Base-by-base conservation (phyloP, 1,140 invertebrate species). In the Chelonus insularis region DNA sequence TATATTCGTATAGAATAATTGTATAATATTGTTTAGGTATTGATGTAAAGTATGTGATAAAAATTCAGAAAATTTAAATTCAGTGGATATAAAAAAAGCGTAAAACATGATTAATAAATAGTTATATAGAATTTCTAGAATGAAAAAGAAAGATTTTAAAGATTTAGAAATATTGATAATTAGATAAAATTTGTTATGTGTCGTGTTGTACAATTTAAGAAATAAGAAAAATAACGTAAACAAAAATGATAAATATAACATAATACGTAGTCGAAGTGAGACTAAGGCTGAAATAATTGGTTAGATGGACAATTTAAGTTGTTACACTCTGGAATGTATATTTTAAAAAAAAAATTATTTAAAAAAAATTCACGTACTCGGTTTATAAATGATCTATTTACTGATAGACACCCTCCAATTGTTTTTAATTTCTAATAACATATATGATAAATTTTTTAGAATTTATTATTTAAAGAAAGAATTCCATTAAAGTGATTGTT, bases 241-340 rank as follows among this genome's bases (percentile, higher is more conserved):
- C 45, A 70, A 58, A 43, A 52, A 67, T 68, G 63, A 61, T 62
- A 71, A 71, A 72, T 68, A 63, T 67, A 66, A 70, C 72, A 73
- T 73, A 72, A 75, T 72, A 73, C 66, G 70, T 72, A 68, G 69
- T 68, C 60, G 73, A 71, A 72, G 73, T 76, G 72, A 75, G 73
- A 75, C 69, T 73, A 76, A 74, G 74, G 73, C 74, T 76, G 74
- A 71, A 70, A 64, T 67, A 59, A 67, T 37, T 52, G 58, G 47
- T 60, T 63, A 64, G 59, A 67, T 61, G 62, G 51, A 7, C 54
- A 20, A 14, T 57, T 50, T n/a, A 16, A 0, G 16, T 16, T 50
- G 7, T 29, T 29, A 7, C 16, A 21, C 20, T 20, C 12, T 36
- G 36, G 18, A 48, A n/a, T n/a, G n/a, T n/a, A n/a, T n/a, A n/a